These are phyloP conservation scores for Tamandua tetradactyla DNA, from an alignment of 2,797 vertebrate species.

Conservation along the genomic window DNA sequence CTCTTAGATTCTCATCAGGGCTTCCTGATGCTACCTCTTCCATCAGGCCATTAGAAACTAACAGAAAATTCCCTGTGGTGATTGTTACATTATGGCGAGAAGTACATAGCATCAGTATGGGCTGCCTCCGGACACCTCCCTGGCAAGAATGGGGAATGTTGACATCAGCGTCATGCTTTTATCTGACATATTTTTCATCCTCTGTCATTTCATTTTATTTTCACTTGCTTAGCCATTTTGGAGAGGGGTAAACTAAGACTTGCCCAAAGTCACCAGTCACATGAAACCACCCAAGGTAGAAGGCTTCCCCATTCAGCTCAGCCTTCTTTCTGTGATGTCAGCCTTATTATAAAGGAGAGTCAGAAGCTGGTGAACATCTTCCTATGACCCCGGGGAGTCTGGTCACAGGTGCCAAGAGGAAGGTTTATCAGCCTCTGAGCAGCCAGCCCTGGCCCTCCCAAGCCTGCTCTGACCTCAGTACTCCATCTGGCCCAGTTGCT, in stretches of 20 bases:
- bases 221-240: not conserved
- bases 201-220: not conserved
- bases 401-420: not conserved
- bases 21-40: not conserved
- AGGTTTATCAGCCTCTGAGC: not conserved
- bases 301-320: not conserved
- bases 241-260: not conserved
- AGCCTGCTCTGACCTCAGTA: not conserved
- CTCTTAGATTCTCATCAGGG: not conserved
- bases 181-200: not conserved
- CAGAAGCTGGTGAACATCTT: not conserved
- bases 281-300: not conserved
- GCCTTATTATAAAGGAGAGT: not conserved
- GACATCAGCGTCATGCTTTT: not conserved
- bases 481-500: accelerated
- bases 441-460: not conserved
- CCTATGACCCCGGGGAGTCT: not conserved
- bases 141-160: not conserved
- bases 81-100: not conserved
- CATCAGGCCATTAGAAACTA: not conserved
- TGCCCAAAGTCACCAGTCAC: not conserved
- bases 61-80: not conserved
- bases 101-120: not conserved
- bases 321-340: not conserved
- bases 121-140: accelerated